phyloP scores from a whole-genome alignment of 1,140 invertebrate species.

The Antheraea mylitta region DNA sequence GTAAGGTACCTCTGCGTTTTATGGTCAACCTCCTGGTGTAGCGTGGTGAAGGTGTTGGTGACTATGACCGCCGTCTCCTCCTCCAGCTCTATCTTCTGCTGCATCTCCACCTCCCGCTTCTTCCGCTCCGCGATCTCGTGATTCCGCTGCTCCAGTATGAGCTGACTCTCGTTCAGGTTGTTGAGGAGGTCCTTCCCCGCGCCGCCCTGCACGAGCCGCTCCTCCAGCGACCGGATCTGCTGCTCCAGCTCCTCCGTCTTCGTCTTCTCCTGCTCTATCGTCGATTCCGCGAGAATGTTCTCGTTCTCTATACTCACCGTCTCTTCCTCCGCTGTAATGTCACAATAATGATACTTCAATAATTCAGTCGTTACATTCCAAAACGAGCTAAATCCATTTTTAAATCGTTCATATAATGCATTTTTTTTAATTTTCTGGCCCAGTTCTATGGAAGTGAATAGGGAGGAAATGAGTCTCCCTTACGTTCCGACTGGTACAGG shows the following conservation, averaged over 20 bases:
- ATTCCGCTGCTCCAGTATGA: conserved; percentile 88
- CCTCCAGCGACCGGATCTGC: conserved; percentile 85
- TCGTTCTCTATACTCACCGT: conserved; percentile 74
- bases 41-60: conserved; percentile 89
- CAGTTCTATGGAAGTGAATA: no score
- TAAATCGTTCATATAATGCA: no score
- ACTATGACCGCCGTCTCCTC: conserved; percentile 94
- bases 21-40: conserved; percentile 95
- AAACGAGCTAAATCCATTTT: no score
- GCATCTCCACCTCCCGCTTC: conserved; percentile 85
- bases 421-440: no score
- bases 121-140: conserved; percentile 92
- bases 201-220: conserved; percentile 90
- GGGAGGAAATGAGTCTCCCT: no score
- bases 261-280: conserved; percentile 79
- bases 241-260: conserved; percentile 75
- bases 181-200: conserved; percentile 90
- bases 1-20: conserved; percentile 95
- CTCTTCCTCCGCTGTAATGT: conserved; percentile 62
- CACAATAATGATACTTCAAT: not conserved
- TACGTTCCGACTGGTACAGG: no score
- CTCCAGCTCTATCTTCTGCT: conserved; percentile 91
- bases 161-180: conserved; percentile 93
- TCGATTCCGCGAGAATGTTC: conserved; percentile 77
- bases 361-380: no score